Conservation (phyloP, 1,140 invertebrate species). For the Psix sp. region DNA sequence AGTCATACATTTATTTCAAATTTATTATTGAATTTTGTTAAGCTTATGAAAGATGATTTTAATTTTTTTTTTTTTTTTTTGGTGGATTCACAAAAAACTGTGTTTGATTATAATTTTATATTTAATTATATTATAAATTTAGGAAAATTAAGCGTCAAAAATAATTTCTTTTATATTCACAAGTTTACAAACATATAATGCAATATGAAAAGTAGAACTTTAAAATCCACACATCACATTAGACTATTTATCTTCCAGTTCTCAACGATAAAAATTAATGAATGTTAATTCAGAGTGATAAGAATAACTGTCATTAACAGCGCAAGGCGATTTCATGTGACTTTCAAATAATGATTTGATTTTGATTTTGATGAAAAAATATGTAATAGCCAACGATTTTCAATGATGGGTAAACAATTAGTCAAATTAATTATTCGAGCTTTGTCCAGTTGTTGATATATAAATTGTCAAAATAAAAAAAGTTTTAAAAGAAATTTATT, state of each 20-base stretch:
- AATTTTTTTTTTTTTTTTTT: too few relatives aligned
- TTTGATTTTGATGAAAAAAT: background rate
- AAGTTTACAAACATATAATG: too few relatives aligned
- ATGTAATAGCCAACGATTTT: too few relatives aligned
- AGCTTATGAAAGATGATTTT: too few relatives aligned
- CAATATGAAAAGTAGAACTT: background rate
- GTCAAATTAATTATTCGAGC: background rate
- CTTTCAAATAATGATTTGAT: background rate
- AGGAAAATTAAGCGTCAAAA: background rate
- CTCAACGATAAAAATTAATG: constrained; percentile 35
- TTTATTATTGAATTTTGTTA: too few relatives aligned
- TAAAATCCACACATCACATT: constrained; percentile 12
- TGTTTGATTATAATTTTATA: too few relatives aligned
- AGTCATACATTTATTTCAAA: too few relatives aligned
- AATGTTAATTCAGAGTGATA: constrained; percentile 39
- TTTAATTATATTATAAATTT: too few relatives aligned
- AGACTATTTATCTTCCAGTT: constrained; percentile 12
- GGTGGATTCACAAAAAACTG: too few relatives aligned
- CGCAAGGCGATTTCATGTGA: constrained; percentile 20
- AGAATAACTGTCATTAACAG: constrained; percentile 16
- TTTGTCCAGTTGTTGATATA: too few relatives aligned
- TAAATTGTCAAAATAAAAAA: background rate
- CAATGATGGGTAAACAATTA: background rate
- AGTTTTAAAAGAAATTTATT: constrained; percentile 16
- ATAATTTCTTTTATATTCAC: background rate